Evolutionary conservation across 2,888 invertebrate genomes (phyloP), one percentile per base, ranked within the genome.

Genomic region (Cryptosula pallasiana): DNA sequence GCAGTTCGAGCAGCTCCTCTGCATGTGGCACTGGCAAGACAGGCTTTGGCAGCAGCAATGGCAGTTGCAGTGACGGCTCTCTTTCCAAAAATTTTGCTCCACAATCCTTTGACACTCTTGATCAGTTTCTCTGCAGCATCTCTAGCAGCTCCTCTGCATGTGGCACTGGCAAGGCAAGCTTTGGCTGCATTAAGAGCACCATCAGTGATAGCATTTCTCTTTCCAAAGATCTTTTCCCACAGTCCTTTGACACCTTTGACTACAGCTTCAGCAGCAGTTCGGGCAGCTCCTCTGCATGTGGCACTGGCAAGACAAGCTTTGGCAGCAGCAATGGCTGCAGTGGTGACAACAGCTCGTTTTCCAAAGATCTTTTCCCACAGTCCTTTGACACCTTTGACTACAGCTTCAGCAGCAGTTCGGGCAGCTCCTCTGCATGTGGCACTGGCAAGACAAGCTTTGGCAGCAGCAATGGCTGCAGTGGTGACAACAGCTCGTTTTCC

Each of bases 61-160:
- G n/a, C n/a, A n/a, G n/a, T n/a, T n/a, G n/a, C n/a, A n/a, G n/a
- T n/a, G n/a, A n/a, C n/a, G n/a, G n/a, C 20, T 45, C n/a, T 57
- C n/a, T 57, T 16, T 9, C 57, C 57, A 57, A 57, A 57, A 57
- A n/a, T 5, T 23, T 57, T 57, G 57, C n/a, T 23, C 57, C 57
- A 57, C 5, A 25, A 16, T 57, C n/a, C 25, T 45, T 45, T 45
- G 45, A 45, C 45, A 45, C 20, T 45, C 45, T 45, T 45, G 20
- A 45, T 45, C 45, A 45, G 45, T 5, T 45, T 45, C 20, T 45
- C 20, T 45, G n/a, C n/a, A n/a, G n/a, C n/a, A n/a, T n/a, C n/a
- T n/a, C n/a, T n/a, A n/a, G n/a, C n/a, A n/a, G n/a, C n/a, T n/a
- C n/a, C n/a, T 45, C 45, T 45, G 45, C 45, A 45, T 13, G 45